Base-by-base conservation (phyloP, 2,888 invertebrate species). In the Nephrocerus scutellatus region DNA sequence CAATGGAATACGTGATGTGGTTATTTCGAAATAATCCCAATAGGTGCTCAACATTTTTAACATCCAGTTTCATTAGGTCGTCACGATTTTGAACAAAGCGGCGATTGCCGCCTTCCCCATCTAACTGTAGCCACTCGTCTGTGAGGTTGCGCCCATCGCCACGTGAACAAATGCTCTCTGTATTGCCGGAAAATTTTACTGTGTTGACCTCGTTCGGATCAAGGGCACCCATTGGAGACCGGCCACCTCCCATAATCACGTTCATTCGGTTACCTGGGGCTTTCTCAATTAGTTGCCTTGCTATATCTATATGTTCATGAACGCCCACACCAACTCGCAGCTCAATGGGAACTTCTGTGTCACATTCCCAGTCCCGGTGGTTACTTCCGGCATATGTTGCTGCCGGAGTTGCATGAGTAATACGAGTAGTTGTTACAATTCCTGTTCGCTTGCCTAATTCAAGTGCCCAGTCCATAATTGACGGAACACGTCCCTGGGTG, bases 361-460 rank as follows among this genome's bases (percentile, higher is more conserved):
- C 78, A 50, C 76, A 76, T 48, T 77, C 78, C 77, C 77, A 79
- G 45, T 77, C 72, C 2, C 79, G 62, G 39, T 74, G 60, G 43
- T 74, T 72, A 9, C 65, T 57, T 39, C 73, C 72, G 2, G 79
- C 75, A 55, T 74, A 79, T 1, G 74, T 63, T 3, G 75, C 72
- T 0, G 76, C 76, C 0, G 79, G 79, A 5, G 79, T 79, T 2
- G 79, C 80, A 49, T 80, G 79, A 3, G 79, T 79, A 15, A 80
- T 70, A 18, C 80, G 68, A 3, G 79, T 78, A 0, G 76, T 80
- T 2, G 81, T 82, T 10, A 80, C 80, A 31, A 82, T 72, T 7
- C 80, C 77, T 22, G 77, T 77, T 25, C 73, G 70, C 54, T 75
- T 75, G 34, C 73, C 74, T 23, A 68, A 72, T 22, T 67, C 62